Evolutionary conservation across 2,113 vertebrate species (phyloP).

Genomic region (Eulacestoma nigropectus): DNA sequence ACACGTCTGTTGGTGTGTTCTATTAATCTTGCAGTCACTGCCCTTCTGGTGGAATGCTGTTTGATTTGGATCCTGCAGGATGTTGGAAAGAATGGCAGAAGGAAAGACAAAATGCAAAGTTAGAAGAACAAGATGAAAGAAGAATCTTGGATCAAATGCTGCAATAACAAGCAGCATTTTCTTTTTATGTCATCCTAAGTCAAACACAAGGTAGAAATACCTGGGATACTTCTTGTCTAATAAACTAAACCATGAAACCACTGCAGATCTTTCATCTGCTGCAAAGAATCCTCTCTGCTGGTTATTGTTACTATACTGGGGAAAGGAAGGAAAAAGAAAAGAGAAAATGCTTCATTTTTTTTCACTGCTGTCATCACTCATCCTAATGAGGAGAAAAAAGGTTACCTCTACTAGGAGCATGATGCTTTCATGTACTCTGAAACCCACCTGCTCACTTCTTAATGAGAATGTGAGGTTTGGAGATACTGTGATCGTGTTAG

Average conservation of each 20-base stretch:
- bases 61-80: conserved; percentile 7
- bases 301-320: conserved; percentile 53
- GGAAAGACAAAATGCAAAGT: not conserved
- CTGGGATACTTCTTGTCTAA: conserved; percentile 39
- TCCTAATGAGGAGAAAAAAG: conserved; percentile 65
- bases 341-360: conserved; percentile 49
- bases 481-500: conserved; percentile 43
- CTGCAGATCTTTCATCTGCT: conserved; percentile 15
- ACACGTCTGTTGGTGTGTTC: not conserved
- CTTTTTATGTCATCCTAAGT: conserved; percentile 14
- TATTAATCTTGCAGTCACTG: not conserved
- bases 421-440: conserved; percentile 62
- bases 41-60: not conserved
- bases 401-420: conserved; percentile 56
- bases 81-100: not conserved
- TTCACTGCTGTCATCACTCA: conserved; percentile 63
- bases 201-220: conserved; percentile 24
- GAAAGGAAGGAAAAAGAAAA: conserved; percentile 38
- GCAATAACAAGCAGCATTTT: conserved; percentile 4
- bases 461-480: conserved; percentile 64
- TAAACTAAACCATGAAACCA: conserved; percentile 29
- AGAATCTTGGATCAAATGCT: conserved; percentile 16
- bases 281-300: conserved; percentile 35
- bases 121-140: conserved; percentile 16
- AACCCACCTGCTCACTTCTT: conserved; percentile 64